Conservation (phyloP, 2,888 invertebrate species). For the Sisyra nigra region DNA sequence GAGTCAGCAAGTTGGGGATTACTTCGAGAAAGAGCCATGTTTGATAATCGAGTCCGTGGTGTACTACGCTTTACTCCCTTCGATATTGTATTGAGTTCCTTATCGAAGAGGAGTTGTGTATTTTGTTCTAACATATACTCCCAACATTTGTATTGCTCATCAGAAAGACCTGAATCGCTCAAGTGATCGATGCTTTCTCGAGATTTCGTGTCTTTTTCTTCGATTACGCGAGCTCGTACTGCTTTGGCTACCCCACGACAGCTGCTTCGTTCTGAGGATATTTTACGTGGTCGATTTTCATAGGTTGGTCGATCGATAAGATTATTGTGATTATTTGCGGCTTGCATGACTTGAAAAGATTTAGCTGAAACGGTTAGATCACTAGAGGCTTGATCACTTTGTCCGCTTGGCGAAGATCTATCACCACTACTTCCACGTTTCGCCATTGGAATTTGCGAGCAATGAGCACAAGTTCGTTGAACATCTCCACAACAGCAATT, state of each 20-base stretch:
- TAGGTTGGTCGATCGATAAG: slow-evolving; percentile 24
- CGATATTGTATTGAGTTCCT: slow-evolving; percentile 67
- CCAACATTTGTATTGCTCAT: slow-evolving; percentile 86
- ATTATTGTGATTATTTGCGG: slow-evolving; percentile 19
- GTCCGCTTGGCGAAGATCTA: slow-evolving; percentile 72
- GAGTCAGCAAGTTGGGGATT: slow-evolving; percentile 47
- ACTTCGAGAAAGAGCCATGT: slow-evolving; percentile 46
- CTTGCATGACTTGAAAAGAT: slow-evolving; percentile 23
- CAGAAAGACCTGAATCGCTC: slow-evolving; percentile 45
- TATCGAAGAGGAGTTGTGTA: slow-evolving; percentile 74
- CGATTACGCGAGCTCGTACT: slow-evolving; percentile 44
- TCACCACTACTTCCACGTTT: slow-evolving; percentile 35
- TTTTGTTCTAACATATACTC: slow-evolving; percentile 87
- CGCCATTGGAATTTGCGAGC: slow-evolving; percentile 24
- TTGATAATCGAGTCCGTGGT: slow-evolving; percentile 34
- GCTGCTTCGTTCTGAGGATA: slow-evolving; percentile 33
- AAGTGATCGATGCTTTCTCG: slow-evolving; percentile 29
- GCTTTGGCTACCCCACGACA: slow-evolving; percentile 44
- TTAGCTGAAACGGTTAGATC: slow-evolving; percentile 28
- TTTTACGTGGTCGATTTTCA: slow-evolving; percentile 26
- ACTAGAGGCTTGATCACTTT: slow-evolving; percentile 55
- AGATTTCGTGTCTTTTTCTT: slow-evolving; percentile 27
- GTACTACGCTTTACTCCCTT: slow-evolving; percentile 36
- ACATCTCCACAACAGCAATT: slow-evolving; percentile 43
- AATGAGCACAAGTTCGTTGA: slow-evolving; percentile 37